Percentiles rank a stretch among this genome's conserved stretches.
Evolutionary conservation across 2,797 vertebrate genomes (phyloP).

Genomic region (Poecilia picta): DNA sequence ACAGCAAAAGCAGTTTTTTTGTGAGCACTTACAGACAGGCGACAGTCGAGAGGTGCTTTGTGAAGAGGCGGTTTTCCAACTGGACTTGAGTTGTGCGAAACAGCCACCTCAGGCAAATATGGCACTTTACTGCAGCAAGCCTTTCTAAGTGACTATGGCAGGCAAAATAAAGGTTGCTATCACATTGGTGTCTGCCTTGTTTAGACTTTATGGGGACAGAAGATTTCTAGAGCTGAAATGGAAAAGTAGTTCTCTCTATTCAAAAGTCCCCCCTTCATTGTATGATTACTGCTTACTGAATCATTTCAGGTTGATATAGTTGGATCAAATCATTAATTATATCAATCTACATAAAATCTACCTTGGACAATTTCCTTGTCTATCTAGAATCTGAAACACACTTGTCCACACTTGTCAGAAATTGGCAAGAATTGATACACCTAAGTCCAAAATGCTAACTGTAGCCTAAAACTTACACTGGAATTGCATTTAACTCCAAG

Average conservation of each 20-base stretch:
- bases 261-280: not conserved
- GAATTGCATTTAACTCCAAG: not conserved
- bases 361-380: constrained; percentile 27
- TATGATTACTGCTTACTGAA: not conserved
- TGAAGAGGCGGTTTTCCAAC: constrained; percentile 23
- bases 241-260: not conserved
- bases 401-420: not conserved
- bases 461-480: not conserved
- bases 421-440: not conserved
- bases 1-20: constrained; percentile 19
- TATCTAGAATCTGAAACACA: constrained; percentile 18
- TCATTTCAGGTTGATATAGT: not conserved
- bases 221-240: not conserved
- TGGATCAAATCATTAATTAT: constrained; percentile 23
- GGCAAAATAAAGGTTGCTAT: not conserved
- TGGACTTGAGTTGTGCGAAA: constrained; percentile 38
- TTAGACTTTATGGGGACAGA: constrained; percentile 3
- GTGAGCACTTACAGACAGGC: constrained; percentile 26
- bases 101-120: constrained; percentile 29
- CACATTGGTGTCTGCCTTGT: constrained; percentile 4
- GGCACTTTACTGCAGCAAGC: constrained; percentile 20
- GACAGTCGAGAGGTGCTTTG: not conserved
- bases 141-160: constrained; percentile 25
- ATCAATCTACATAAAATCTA: constrained; percentile 35
- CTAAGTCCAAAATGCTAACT: not conserved